Conservation (phyloP, 2,888 invertebrate species). For the Tillus elongatus region DNA sequence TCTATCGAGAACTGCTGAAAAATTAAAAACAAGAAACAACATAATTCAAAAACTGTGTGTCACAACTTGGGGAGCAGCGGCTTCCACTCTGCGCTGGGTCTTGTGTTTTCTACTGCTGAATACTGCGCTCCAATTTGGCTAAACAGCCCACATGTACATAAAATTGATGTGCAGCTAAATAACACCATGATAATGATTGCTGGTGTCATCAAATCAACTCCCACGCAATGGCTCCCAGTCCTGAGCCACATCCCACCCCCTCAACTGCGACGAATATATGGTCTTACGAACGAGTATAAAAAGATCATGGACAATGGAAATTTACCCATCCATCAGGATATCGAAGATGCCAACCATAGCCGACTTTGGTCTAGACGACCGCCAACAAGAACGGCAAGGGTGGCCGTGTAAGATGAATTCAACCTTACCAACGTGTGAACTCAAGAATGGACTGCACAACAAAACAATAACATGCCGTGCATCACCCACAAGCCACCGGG, state of each 20-base stretch:
- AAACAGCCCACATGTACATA: constrained; percentile 5
- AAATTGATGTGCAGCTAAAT: constrained; percentile 10
- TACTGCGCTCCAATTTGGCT: constrained; percentile 9
- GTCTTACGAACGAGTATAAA: constrained; percentile 11
- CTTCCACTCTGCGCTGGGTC: constrained; percentile 13
- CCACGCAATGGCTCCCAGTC: constrained; percentile 12
- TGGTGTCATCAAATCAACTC: constrained; percentile 11
- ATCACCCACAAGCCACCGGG: constrained; percentile 12
- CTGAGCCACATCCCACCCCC: constrained; percentile 14
- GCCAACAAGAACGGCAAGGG: constrained; percentile 11
- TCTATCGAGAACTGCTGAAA: constrained; percentile 16
- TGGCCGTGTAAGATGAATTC: constrained; percentile 13
- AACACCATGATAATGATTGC: constrained; percentile 6
- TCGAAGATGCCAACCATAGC: constrained; percentile 4
- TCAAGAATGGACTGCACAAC: constrained; percentile 11
- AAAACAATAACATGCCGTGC: constrained; percentile 13
- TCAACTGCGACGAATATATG: no score
- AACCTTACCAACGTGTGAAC: constrained; percentile 12
- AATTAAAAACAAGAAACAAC: constrained; percentile 15
- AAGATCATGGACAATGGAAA: constrained; percentile 12
- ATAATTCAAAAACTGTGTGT: constrained; percentile 16
- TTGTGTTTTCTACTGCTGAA: constrained; percentile 11
- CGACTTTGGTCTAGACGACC: constrained; percentile 9
- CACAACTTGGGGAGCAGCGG: constrained; percentile 15
- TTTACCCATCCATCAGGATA: no score